Conservation (phyloP, 2,888 invertebrate genomes). For the Sesia bembeciformis region DNA sequence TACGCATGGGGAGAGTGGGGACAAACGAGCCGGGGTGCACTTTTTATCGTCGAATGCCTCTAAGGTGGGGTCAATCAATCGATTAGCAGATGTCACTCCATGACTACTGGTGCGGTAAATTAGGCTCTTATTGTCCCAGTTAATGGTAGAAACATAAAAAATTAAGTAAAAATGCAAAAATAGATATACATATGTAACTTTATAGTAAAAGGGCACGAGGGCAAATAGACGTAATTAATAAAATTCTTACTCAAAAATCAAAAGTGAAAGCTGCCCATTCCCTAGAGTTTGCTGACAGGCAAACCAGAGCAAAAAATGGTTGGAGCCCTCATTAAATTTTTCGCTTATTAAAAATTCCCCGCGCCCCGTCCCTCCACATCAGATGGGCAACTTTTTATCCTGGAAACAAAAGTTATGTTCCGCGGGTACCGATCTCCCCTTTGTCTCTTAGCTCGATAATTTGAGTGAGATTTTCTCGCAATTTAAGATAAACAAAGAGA, state of each 20-base stretch:
- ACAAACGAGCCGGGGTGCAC: conserved; percentile 35
- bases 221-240: conserved; percentile 21
- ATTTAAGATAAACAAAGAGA: conserved; percentile 75
- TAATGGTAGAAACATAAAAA: not conserved
- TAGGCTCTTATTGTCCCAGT: conserved; percentile 43
- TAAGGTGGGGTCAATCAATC: conserved; percentile 68
- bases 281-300: conserved; percentile 41
- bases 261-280: conserved; percentile 32
- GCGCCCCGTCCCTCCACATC: conserved; percentile 54
- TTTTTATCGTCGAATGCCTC: conserved; percentile 45
- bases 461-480: conserved; percentile 75
- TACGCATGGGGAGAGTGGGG: conserved; percentile 28
- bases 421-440: conserved; percentile 57
- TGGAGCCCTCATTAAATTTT: conserved; percentile 68
- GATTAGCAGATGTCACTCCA: conserved; percentile 68
- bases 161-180: too few species aligned
- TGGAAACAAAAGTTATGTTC: conserved; percentile 65
- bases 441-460: conserved; percentile 70
- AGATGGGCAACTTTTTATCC: conserved; percentile 67
- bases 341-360: conserved; percentile 74
- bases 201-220: not conserved
- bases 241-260: conserved; percentile 20
- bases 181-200: not conserved
- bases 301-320: conserved; percentile 51
- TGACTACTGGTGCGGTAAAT: conserved; percentile 68